These are phyloP conservation scores for Martes martes DNA, from an alignment of 2,113 vertebrate genomes.

Conservation along the genomic window DNA sequence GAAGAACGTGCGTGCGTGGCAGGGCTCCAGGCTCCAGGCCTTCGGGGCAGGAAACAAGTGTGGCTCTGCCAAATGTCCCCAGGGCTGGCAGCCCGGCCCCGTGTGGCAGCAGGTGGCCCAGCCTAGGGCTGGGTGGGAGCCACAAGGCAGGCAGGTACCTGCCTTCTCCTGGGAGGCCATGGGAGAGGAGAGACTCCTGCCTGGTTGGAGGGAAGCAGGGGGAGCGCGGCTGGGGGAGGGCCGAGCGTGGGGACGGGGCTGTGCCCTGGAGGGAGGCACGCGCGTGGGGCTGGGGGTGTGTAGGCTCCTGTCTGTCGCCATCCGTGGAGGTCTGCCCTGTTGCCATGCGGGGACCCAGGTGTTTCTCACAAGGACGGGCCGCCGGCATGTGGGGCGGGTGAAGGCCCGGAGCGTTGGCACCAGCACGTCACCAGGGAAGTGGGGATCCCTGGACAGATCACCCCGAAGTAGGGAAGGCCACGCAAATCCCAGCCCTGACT, in stretches of 20 bases:
- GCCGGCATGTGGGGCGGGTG: not conserved
- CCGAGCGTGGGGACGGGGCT: not conserved
- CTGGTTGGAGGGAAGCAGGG: not conserved
- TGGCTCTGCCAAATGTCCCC: not conserved
- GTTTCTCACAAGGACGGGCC: not conserved
- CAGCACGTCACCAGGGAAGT: not conserved
- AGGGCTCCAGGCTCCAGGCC: not conserved
- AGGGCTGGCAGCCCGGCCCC: not conserved
- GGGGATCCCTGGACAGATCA: not conserved
- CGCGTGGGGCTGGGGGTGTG: rapidly evolving
- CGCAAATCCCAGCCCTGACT: not conserved
- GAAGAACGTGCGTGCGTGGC: too few relatives aligned
- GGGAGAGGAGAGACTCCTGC: not conserved
- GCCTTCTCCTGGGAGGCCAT: not conserved
- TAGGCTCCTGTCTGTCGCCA: too few relatives aligned
- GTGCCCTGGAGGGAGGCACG: too few relatives aligned
- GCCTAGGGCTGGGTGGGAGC: not conserved
- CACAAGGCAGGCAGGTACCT: not conserved
- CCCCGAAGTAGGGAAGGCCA: rapidly evolving
- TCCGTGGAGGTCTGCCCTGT: not conserved
- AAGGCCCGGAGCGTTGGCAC: too few relatives aligned
- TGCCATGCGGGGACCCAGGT: rapidly evolving
- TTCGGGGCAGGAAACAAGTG: not conserved
- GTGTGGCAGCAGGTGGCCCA: not conserved
- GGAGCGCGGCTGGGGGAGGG: not conserved